Evolutionary conservation across 2,797 vertebrate genomes (phyloP).

Genomic region (Salarias fasciatus): DNA sequence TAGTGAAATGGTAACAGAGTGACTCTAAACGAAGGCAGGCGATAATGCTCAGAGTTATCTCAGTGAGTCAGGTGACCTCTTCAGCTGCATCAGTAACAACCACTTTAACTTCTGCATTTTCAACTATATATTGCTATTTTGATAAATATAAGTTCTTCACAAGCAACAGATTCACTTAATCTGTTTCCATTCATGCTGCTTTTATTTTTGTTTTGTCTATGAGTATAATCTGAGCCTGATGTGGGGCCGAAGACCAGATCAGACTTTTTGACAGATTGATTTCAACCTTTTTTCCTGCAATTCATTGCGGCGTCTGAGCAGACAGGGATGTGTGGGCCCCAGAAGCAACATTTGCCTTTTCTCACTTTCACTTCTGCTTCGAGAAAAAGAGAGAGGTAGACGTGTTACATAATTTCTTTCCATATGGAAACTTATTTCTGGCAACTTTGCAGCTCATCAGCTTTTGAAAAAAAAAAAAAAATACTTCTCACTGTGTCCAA

Average conservation of each 20-base stretch:
- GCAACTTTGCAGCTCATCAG: slow-evolving; percentile 49
- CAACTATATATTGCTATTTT: no score
- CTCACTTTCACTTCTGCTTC: slow-evolving; percentile 24
- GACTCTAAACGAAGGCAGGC: no score
- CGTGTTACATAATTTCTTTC: slow-evolving; percentile 46
- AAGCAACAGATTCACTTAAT: not conserved
- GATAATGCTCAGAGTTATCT: no score
- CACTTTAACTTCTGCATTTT: slow-evolving; percentile 2
- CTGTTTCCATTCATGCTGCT: not conserved
- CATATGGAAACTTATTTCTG: slow-evolving; percentile 48
- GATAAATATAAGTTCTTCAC: no score
- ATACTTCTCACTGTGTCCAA: slow-evolving; percentile 29
- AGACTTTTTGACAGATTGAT: slow-evolving; percentile 12
- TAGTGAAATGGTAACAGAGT: no score
- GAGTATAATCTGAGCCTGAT: not conserved
- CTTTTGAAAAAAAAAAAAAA: slow-evolving; percentile 23
- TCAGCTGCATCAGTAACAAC: not conserved
- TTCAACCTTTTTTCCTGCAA: not conserved
- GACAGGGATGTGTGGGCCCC: slow-evolving; percentile 23
- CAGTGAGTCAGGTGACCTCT: no score
- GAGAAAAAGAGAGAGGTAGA: slow-evolving; percentile 10
- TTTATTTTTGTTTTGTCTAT: slow-evolving; percentile 1
- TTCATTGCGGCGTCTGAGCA: slow-evolving; percentile 1
- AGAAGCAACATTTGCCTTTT: slow-evolving; percentile 22
- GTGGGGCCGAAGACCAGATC: not conserved